These are phyloP conservation scores for Argentina silus DNA, from an alignment of 2,797 vertebrate species.

Conservation along the genomic window DNA sequence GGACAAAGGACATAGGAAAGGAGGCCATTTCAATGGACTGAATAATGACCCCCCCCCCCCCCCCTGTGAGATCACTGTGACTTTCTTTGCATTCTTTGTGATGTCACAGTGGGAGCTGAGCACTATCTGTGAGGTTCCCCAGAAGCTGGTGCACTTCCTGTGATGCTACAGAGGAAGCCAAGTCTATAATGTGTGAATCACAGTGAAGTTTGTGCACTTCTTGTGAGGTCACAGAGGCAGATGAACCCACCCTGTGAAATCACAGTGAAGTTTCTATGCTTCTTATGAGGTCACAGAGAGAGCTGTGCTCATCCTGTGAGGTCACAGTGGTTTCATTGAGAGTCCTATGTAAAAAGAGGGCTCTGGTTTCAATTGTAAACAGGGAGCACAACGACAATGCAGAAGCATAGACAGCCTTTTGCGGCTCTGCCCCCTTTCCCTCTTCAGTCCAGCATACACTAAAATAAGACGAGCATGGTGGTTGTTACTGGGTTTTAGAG, in stretches of 20 bases:
- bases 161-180: neutral
- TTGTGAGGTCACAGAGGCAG: constrained; percentile 17
- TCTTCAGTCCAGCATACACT: constrained; percentile 46
- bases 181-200: constrained; percentile 3
- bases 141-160: constrained; percentile 24
- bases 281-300: neutral
- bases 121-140: constrained; percentile 27
- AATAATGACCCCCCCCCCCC: neutral
- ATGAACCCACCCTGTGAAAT: constrained; percentile 17
- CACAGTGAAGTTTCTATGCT: constrained; percentile 1
- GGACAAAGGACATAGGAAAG: neutral
- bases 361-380: constrained; percentile 43
- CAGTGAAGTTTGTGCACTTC: neutral
- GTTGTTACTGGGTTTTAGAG: constrained; percentile 8
- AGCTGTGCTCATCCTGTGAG: constrained; percentile 16
- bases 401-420: constrained; percentile 30
- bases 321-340: constrained; percentile 46
- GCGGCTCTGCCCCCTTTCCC: constrained; percentile 1
- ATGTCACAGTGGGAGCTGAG: constrained; percentile 17
- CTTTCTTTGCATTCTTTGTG: constrained; percentile 14
- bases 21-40: neutral
- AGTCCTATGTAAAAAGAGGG: constrained; percentile 12
- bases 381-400: constrained; percentile 25
- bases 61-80: constrained; percentile 10
- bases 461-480: constrained; percentile 47